Base-by-base conservation (phyloP, 1,140 invertebrate genomes). In the Pomacea maculata region DNA sequence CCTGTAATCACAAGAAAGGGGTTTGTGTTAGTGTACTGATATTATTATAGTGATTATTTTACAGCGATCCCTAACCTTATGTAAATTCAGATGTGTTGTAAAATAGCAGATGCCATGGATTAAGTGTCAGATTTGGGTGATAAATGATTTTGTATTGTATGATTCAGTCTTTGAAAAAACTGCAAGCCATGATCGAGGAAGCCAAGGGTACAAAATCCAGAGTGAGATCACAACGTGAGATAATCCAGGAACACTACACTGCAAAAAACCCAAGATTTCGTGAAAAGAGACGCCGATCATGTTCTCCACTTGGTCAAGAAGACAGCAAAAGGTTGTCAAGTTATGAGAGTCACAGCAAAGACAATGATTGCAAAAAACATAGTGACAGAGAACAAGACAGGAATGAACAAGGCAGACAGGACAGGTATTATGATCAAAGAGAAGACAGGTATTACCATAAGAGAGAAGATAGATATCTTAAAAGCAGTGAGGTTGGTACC, bases 111-210 rank as follows among this genome's bases (percentile, higher is more conserved):
- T 45, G 34, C 34, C 34, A 45, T 45, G 34, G 34, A 45, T 2
- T 45, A 45, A 45, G 34, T 45, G 34, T 45, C 34, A 6, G 34
- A 45, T 45, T 45, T 6, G 34, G 34, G 6, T 45, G 34, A 45
- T 45, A 6, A 45, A 11, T 61, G 57, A 74, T 75, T 77, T 83
- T 64, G 79, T 65, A 83, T n/a, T 84, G 82, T 82, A 55, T 71
- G 67, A 87, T 88, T 67, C 81, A 94, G 93, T 94, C 93, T 45
- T 87, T 94, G 61, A 91, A 92, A 79, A 91, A 90, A 74, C 90
- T 94, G 55, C 85, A 92, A 82, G 83, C 83, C 6, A 91, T 93
- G 92, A 91, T 94, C 75, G 74, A 76, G 19, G 87, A 89, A 70
- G 90, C 91, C 67, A 86, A 88, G 80, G 86, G 83, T 77, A 72